phyloP scores from a whole-genome alignment of 1,140 invertebrate species.

The Drosophila persimilis region DNA sequence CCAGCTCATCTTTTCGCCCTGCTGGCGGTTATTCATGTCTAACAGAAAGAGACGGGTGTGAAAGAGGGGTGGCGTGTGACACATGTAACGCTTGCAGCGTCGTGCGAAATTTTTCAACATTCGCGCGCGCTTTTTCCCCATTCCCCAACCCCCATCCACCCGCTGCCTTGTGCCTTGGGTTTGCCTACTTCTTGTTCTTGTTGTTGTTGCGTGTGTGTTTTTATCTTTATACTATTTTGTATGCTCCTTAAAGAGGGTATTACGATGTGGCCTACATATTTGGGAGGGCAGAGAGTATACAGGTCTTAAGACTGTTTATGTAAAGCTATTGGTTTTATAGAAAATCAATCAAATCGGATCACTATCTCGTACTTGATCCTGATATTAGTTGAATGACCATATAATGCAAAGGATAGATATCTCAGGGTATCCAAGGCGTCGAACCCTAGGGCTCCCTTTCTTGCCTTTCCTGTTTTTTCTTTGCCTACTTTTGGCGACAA shows the following conservation, averaged over 20 bases:
- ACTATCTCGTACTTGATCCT: too few species aligned
- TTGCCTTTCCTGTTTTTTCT: neutral
- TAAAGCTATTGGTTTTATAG: too few species aligned
- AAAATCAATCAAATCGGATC: too few species aligned
- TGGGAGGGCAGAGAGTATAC: too few species aligned
- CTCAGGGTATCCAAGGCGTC: neutral
- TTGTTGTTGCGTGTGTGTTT: neutral
- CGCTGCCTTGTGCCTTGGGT: neutral
- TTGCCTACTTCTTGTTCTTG: slow-evolving; percentile 1
- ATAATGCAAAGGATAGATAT: too few species aligned
- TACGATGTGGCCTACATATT: too few species aligned
- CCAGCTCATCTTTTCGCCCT: slow-evolving; percentile 9
- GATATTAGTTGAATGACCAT: too few species aligned
- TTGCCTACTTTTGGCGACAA: slow-evolving; percentile 62
- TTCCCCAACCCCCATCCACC: slow-evolving; percentile 3
- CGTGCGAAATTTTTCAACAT: slow-evolving; percentile 37
- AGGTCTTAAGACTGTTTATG: too few species aligned
- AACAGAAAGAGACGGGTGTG: too few species aligned
- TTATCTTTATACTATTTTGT: slow-evolving; percentile 20
- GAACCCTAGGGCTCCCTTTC: neutral
- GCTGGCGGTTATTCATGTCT: slow-evolving; percentile 23
- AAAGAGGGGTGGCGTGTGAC: slow-evolving; percentile 12
- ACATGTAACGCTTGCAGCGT: slow-evolving; percentile 56
- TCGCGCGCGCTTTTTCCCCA: slow-evolving; percentile 25
- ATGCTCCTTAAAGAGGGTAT: neutral